Percentiles rank a stretch among this genome's conserved stretches.
phyloP scores from a whole-genome alignment of 2,888 invertebrate species.

The Iphiclides podalirius region DNA sequence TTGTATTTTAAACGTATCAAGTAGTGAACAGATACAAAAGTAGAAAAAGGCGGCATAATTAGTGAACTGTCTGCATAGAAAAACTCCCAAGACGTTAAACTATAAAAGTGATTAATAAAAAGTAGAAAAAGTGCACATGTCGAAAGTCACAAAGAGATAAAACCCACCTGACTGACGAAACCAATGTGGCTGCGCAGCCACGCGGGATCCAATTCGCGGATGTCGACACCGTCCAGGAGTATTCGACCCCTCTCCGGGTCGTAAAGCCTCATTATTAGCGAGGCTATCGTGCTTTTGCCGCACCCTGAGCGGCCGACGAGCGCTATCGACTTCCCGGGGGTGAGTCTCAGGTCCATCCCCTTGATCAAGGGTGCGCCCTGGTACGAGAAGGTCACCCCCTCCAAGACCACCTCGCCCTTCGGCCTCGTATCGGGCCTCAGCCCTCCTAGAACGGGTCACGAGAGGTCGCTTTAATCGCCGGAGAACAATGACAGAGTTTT shows the following conservation, averaged over 20 bases:
- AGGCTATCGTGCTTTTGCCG: conserved; percentile 95
- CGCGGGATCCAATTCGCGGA: conserved; percentile 87
- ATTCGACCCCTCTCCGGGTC: conserved; percentile 88
- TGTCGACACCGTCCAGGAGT: conserved; percentile 87
- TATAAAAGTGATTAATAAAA: too few species aligned
- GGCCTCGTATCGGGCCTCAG: conserved; percentile 74
- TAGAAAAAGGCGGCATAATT: too few species aligned
- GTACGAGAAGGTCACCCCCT: conserved; percentile 87
- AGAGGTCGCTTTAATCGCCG: too few species aligned
- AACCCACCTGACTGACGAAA: conserved; percentile 89
- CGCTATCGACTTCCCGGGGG: conserved; percentile 87
- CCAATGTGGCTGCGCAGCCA: conserved; percentile 94
- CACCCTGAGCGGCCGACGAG: conserved; percentile 94
- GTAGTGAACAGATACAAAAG: too few species aligned
- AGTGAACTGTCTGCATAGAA: too few species aligned
- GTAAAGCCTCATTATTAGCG: conserved; percentile 91
- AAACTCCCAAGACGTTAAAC: too few species aligned
- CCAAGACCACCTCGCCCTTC: conserved; percentile 86
- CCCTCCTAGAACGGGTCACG: conserved; percentile 80
- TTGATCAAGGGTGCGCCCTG: conserved; percentile 80
- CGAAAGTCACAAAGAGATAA: too few species aligned
- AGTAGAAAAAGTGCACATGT: too few species aligned
- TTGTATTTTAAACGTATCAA: too few species aligned
- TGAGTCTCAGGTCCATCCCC: conserved; percentile 83
- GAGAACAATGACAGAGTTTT: too few species aligned